Percentiles rank a stretch among this genome's conserved stretches.
Evolutionary conservation across 2,888 invertebrate genomes (phyloP).

Genomic region (Julus scandinavius): DNA sequence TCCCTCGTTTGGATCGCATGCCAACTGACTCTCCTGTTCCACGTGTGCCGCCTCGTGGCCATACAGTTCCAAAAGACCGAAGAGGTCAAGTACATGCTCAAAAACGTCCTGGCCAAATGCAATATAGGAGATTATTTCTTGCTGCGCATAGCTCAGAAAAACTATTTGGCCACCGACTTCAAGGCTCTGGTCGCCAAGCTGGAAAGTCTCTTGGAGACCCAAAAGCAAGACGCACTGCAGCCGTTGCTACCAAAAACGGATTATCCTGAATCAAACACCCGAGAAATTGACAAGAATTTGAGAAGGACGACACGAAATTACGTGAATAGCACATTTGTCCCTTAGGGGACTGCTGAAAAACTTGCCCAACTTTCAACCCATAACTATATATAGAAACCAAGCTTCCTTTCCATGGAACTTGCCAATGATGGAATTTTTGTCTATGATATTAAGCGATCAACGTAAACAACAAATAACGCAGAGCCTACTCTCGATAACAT

Average conservation of each 20-base stretch:
- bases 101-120: constrained; percentile 55
- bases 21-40: constrained; percentile 51
- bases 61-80: neutral
- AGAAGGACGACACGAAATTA: neutral
- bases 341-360: too few species aligned
- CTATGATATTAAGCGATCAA: too few species aligned
- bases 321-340: neutral
- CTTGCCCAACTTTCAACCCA: too few species aligned
- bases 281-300: neutral
- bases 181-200: constrained; percentile 37
- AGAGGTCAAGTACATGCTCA: constrained; percentile 56
- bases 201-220: neutral
- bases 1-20: neutral
- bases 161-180: constrained; percentile 48
- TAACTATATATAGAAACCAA: too few species aligned
- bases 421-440: too few species aligned
- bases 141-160: constrained; percentile 58
- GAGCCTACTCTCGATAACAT: too few species aligned
- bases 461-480: too few species aligned
- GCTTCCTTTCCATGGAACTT: too few species aligned
- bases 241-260: neutral
- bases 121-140: constrained; percentile 60
- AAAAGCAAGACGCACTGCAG: neutral
- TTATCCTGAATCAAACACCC: neutral
- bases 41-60: neutral